Evolutionary conservation across 2,113 vertebrate genomes (phyloP).

Genomic region (Pseudopipra pipra): DNA sequence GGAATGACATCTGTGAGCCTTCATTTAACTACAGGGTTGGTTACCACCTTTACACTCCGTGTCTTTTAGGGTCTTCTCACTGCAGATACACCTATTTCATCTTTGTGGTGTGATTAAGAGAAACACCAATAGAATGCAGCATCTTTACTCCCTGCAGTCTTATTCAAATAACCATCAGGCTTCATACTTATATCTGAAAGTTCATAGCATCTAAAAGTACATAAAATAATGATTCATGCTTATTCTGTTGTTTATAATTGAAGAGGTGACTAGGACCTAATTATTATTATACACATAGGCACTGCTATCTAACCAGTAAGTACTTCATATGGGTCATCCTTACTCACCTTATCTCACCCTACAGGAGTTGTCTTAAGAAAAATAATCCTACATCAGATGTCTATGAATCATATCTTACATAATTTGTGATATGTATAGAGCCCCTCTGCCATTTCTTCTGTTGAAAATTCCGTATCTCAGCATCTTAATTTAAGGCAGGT

Average conservation of each 20-base stretch:
- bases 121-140: background rate
- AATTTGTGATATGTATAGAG: background rate
- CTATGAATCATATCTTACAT: background rate
- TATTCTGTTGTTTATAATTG: background rate
- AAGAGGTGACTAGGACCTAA: background rate
- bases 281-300: background rate
- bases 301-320: background rate
- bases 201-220: background rate
- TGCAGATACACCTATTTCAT: background rate
- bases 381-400: background rate
- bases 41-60: background rate
- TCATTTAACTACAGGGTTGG: rapidly evolving
- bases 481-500: background rate
- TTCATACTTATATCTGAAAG: background rate
- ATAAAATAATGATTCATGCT: background rate
- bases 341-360: background rate
- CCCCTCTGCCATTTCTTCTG: background rate
- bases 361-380: background rate
- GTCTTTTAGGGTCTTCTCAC: background rate
- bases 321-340: background rate
- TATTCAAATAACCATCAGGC: background rate
- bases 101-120: background rate
- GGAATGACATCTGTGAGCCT: background rate
- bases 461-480: background rate
- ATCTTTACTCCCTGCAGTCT: background rate